These are phyloP conservation scores for Melanaphis sacchari DNA, from an alignment of 1,140 invertebrate genomes.

Conservation along the genomic window DNA sequence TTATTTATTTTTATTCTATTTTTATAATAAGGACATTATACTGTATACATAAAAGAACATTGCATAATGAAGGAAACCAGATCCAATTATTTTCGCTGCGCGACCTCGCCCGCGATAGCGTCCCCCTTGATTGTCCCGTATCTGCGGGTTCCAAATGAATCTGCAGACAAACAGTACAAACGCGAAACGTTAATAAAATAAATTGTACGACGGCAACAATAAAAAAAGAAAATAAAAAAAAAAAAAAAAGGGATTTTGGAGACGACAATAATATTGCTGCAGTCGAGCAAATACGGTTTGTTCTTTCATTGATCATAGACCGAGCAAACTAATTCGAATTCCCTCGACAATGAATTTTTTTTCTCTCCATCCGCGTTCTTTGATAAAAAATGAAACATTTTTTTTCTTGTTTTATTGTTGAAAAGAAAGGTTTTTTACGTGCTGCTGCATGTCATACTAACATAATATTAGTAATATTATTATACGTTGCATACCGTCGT, in stretches of 20 bases:
- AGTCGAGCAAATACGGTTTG: constrained; percentile 7
- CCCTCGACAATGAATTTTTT: background rate
- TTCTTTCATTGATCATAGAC: constrained; percentile 41
- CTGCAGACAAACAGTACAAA: constrained; percentile 35
- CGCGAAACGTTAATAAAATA: constrained; percentile 50
- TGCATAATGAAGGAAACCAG: constrained; percentile 46
- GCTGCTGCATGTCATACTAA: background rate
- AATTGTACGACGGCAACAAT: constrained; percentile 1
- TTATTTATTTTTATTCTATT: constrained; percentile 24
- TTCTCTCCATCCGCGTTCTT: background rate
- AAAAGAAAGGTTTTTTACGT: background rate
- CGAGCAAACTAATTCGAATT: constrained; percentile 37
- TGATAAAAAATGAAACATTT: background rate
- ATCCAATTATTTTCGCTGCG: constrained; percentile 36
- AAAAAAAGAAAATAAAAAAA: background rate
- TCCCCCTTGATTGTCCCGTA: background rate
- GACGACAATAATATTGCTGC: constrained; percentile 24
- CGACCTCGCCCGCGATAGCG: background rate
- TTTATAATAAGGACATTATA: constrained; percentile 24
- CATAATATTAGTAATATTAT: background rate
- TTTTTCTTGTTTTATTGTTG: background rate
- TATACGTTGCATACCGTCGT: background rate
- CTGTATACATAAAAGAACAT: constrained; percentile 37
- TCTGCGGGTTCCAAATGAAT: constrained; percentile 25
- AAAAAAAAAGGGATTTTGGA: constrained; percentile 20